Evolutionary conservation across 2,113 vertebrate species (phyloP).

Genomic region (Monarcha castaneiventris): DNA sequence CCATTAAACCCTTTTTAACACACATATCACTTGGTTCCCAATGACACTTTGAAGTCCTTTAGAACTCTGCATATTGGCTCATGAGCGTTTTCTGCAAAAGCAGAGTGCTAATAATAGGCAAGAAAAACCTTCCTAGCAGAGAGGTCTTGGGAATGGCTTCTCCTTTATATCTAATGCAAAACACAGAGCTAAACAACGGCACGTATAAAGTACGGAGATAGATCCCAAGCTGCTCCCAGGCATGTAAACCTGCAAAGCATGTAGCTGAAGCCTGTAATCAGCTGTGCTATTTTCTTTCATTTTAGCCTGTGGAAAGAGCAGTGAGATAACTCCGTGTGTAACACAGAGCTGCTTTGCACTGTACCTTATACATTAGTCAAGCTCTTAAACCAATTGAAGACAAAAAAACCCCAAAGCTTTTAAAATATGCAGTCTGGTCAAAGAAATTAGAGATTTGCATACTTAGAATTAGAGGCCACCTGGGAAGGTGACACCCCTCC

Average conservation of each 20-base stretch:
- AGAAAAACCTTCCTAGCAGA: conserved; percentile 11
- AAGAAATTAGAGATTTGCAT: background rate
- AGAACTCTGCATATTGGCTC: conserved; percentile 22
- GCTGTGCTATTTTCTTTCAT: background rate
- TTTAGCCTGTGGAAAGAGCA: background rate
- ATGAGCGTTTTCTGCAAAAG: background rate
- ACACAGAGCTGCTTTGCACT: background rate
- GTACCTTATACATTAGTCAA: background rate
- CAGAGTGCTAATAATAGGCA: conserved; percentile 32
- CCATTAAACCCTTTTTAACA: conserved; percentile 58
- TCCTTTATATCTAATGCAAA: background rate
- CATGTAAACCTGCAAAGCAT: background rate
- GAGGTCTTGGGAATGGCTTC: background rate
- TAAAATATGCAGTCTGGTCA: background rate
- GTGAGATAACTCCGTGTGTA: background rate
- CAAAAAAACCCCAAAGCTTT: background rate
- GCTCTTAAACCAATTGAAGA: background rate
- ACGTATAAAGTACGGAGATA: background rate
- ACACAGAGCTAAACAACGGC: background rate
- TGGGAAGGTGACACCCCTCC: background rate
- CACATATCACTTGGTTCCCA: conserved; percentile 28
- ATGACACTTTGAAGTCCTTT: conserved; percentile 54
- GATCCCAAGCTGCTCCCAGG: background rate
- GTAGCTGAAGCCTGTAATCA: background rate
- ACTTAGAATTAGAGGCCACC: background rate